These are phyloP conservation scores for Myanophis thanlyinensis DNA, from an alignment of 2,113 vertebrate genomes.

Conservation along the genomic window DNA sequence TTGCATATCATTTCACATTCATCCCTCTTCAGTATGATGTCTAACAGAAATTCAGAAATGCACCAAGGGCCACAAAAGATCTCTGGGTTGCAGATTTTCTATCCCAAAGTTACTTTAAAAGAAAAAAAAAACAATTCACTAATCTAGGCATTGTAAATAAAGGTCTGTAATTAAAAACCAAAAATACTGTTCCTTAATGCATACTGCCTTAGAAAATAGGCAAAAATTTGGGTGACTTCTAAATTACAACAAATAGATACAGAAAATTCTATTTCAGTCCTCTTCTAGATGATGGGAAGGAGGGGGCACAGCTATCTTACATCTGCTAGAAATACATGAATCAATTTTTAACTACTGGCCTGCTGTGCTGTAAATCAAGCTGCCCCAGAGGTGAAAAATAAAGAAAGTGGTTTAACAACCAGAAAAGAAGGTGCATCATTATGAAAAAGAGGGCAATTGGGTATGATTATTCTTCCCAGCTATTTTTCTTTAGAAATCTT, in stretches of 20 bases:
- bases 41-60: neutral
- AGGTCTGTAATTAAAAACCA: neutral
- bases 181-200: neutral
- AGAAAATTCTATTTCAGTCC: neutral
- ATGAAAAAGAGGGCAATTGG: neutral
- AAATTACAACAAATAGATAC: neutral
- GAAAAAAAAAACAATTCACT: neutral
- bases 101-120: neutral
- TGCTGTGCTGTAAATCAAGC: neutral
- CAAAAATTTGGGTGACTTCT: neutral
- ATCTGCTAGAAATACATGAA: neutral
- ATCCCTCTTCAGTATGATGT: neutral
- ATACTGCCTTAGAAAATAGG: neutral
- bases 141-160: neutral
- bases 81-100: neutral
- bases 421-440: neutral
- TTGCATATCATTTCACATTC: neutral
- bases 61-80: neutral
- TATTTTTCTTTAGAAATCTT: neutral
- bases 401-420: neutral
- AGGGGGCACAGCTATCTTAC: neutral
- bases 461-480: constrained; percentile 48
- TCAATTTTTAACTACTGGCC: neutral
- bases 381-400: neutral
- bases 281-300: neutral